Evolutionary conservation across 2,797 vertebrate species (phyloP).

Genomic region (Masticophis lateralis): DNA sequence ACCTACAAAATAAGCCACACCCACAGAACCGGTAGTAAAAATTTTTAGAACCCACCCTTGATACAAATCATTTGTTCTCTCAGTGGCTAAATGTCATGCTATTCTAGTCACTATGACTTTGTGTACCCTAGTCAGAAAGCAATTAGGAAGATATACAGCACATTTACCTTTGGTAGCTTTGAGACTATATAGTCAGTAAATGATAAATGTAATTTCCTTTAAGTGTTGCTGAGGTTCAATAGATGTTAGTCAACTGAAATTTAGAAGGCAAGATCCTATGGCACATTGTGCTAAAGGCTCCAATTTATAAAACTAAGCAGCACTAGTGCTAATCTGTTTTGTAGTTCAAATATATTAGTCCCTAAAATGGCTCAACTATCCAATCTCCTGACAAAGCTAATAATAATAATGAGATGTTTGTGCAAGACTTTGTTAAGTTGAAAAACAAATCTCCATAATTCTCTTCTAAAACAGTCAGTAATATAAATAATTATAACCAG

Average conservation of each 20-base stretch:
- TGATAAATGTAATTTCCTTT: neutral
- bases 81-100: neutral
- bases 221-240: neutral
- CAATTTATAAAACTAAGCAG: slow-evolving; percentile 9
- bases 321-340: neutral
- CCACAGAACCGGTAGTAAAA: too few relatives aligned
- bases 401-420: slow-evolving; percentile 26
- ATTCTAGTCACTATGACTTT: neutral
- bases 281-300: slow-evolving; percentile 1
- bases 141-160: neutral
- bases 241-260: neutral
- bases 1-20: too few relatives aligned
- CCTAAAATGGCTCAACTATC: slow-evolving; percentile 17
- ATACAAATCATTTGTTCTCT: neutral
- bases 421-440: slow-evolving; percentile 35
- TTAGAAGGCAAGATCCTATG: neutral
- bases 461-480: slow-evolving; percentile 35
- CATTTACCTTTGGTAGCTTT: neutral
- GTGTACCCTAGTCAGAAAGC: neutral
- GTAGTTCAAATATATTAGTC: slow-evolving; percentile 4
- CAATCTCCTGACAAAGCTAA: slow-evolving; percentile 36
- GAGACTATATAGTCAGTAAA: neutral
- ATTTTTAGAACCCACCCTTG: too few relatives aligned
- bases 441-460: slow-evolving; percentile 37
- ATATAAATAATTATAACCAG: slow-evolving; percentile 38